These are phyloP conservation scores for Drosophila aff. DNA, from an alignment of 1,140 invertebrate genomes.

Conservation along the genomic window DNA sequence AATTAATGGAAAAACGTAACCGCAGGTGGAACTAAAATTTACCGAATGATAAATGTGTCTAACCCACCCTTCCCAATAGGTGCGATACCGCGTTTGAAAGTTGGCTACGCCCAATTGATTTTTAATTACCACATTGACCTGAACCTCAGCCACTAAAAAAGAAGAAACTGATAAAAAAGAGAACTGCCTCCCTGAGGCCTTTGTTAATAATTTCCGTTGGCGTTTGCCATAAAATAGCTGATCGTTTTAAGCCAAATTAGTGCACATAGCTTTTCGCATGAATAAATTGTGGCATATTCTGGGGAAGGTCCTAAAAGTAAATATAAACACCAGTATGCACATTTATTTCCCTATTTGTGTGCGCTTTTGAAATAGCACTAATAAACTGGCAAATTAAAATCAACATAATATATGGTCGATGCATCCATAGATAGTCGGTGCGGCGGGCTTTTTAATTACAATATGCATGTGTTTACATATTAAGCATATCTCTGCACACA, in stretches of 20 bases:
- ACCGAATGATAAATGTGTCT: neutral
- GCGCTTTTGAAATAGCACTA: slow-evolving; percentile 44
- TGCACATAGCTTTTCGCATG: slow-evolving; percentile 56
- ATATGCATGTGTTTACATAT: slow-evolving; percentile 48
- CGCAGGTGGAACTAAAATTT: neutral
- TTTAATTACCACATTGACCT: slow-evolving; percentile 75
- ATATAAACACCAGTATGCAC: slow-evolving; percentile 18
- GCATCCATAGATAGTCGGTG: slow-evolving; percentile 20
- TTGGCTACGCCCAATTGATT: slow-evolving; percentile 73
- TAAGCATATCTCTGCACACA: slow-evolving; percentile 1
- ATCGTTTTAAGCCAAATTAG: slow-evolving; percentile 73
- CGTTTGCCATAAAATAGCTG: slow-evolving; percentile 61
- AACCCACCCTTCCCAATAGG: neutral
- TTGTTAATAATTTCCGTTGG: slow-evolving; percentile 52
- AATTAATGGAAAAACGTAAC: neutral
- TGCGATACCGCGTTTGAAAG: slow-evolving; percentile 8
- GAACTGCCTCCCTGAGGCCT: slow-evolving; percentile 15
- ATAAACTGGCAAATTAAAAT: slow-evolving; percentile 71
- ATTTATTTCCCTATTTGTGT: slow-evolving; percentile 22
- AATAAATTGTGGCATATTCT: slow-evolving; percentile 64
- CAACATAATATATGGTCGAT: slow-evolving; percentile 55
- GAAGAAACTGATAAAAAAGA: slow-evolving; percentile 3
- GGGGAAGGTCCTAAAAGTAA: slow-evolving; percentile 12
- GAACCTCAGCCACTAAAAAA: slow-evolving; percentile 24
- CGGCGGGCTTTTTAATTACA: slow-evolving; percentile 47